Evolutionary conservation across 2,113 vertebrate species (phyloP).

Genomic region (Calidris pugnax): DNA sequence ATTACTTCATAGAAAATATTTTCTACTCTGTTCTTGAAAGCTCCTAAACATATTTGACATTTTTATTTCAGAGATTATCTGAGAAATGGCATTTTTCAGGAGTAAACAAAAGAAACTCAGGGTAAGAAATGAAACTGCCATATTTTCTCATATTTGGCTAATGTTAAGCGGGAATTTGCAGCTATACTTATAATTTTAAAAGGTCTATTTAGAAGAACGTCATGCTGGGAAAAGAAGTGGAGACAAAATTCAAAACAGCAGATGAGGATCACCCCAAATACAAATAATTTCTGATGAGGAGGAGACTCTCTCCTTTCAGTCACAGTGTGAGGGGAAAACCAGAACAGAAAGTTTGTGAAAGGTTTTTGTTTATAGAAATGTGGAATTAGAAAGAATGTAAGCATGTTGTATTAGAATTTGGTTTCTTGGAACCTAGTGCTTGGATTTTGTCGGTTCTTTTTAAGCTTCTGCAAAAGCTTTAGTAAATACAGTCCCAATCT

Average conservation of each 20-base stretch:
- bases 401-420: background rate
- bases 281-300: background rate
- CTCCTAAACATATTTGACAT: background rate
- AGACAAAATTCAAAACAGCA: background rate
- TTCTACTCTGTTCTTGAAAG: background rate
- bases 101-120: background rate
- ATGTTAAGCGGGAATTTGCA: background rate
- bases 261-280: background rate
- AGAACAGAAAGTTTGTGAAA: background rate
- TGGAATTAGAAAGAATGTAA: background rate
- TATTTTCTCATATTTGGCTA: background rate
- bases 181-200: background rate
- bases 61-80: background rate
- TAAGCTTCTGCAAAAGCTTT: background rate
- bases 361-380: background rate
- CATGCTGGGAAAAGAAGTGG: background rate
- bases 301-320: background rate
- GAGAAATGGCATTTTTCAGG: background rate
- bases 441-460: background rate
- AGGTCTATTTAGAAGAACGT: background rate
- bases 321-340: background rate
- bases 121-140: background rate
- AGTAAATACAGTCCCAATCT: background rate
- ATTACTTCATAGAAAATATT: background rate
- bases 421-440: background rate